Evolutionary conservation across 2,113 vertebrate genomes (phyloP).

Genomic region (Gyps fulvus): DNA sequence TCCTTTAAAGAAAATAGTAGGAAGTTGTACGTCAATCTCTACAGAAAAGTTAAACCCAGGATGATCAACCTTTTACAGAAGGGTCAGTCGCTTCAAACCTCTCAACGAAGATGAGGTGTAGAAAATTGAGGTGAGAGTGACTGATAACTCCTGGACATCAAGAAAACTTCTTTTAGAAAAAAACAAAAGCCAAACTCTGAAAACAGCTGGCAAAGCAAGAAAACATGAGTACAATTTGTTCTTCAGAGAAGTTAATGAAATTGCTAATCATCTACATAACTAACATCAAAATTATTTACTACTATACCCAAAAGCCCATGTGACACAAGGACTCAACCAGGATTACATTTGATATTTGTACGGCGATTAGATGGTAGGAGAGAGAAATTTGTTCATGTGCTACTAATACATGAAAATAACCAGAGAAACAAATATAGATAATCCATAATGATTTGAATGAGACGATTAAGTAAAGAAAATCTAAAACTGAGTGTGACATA

Average conservation of each 20-base stretch:
- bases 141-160: neutral
- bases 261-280: neutral
- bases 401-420: neutral
- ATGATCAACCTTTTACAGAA: neutral
- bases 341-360: neutral
- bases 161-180: neutral
- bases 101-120: neutral
- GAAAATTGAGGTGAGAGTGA: neutral
- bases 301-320: neutral
- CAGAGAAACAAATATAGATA: neutral
- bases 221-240: neutral
- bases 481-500: neutral
- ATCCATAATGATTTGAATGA: neutral
- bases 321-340: neutral
- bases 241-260: neutral
- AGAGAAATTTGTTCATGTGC: neutral
- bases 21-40: neutral
- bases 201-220: neutral
- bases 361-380: neutral
- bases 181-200: neutral
- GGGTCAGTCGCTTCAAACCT: neutral
- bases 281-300: neutral
- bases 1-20: neutral
- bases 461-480: neutral
- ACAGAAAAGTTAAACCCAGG: neutral